These are phyloP conservation scores for Oxyruncus cristatus DNA, from an alignment of 2,113 vertebrate genomes.

Conservation along the genomic window DNA sequence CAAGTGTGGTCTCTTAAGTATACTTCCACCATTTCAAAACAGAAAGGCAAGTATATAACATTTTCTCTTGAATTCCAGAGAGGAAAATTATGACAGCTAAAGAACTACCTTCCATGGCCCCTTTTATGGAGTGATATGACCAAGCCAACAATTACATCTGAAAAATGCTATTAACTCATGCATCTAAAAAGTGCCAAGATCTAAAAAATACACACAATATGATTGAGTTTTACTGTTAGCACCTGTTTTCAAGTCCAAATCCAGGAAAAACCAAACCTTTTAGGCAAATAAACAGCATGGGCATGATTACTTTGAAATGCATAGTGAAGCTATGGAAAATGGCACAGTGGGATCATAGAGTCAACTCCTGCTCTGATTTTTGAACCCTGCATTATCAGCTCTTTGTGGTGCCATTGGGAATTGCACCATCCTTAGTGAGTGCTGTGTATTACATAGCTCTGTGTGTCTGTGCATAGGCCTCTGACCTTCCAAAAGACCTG, in stretches of 20 bases:
- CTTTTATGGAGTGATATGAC: background rate
- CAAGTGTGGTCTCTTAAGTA: background rate
- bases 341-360: background rate
- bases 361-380: background rate
- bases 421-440: background rate
- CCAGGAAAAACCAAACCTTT: background rate
- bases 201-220: background rate
- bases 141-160: background rate
- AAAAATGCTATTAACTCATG: background rate
- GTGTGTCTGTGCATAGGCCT: fast-evolving
- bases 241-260: background rate
- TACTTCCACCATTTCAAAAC: background rate
- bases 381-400: background rate
- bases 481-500: background rate
- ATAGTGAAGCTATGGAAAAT: background rate
- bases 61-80: background rate
- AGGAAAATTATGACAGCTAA: background rate
- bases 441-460: background rate
- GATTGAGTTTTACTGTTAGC: background rate
- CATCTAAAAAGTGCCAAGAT: background rate
- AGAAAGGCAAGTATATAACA: background rate
- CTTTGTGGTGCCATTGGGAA: background rate
- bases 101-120: background rate
- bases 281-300: background rate
- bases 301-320: background rate